A percentile compares a stretch with the other conserved stretches of the same genome.
Conservation (phyloP, 2,888 invertebrate species). For the Eupithecia dodoneata region DNA sequence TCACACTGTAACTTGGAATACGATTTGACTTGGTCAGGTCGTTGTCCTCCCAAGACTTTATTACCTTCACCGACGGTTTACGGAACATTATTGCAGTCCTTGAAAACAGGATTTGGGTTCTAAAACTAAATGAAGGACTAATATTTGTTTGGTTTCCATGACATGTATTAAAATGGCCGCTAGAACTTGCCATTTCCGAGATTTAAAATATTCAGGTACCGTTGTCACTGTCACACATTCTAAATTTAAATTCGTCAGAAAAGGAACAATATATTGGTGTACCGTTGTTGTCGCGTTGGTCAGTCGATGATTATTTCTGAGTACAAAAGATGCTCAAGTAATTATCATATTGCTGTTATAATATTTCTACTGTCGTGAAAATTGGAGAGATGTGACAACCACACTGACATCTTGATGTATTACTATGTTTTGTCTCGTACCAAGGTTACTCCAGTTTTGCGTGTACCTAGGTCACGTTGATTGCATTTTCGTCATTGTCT, state of each 20-base stretch:
- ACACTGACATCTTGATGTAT: slow-evolving; percentile 18
- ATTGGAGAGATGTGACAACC: slow-evolving; percentile 18
- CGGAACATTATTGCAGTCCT: slow-evolving; percentile 75
- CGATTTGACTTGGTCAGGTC: slow-evolving; percentile 78
- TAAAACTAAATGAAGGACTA: slow-evolving; percentile 43
- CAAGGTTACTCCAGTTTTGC: slow-evolving; percentile 26
- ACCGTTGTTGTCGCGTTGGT: slow-evolving; percentile 38
- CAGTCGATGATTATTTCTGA: slow-evolving; percentile 34
- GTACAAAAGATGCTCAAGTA: slow-evolving; percentile 25
- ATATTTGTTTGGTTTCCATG: slow-evolving; percentile 18
- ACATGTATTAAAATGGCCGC: neutral
- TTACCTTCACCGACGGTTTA: slow-evolving; percentile 77
- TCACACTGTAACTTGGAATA: slow-evolving; percentile 72
- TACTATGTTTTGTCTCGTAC: slow-evolving; percentile 12
- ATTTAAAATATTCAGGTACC: slow-evolving; percentile 38
- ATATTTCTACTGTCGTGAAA: slow-evolving; percentile 11
- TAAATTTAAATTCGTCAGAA: slow-evolving; percentile 42
- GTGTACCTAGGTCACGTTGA: slow-evolving; percentile 24
- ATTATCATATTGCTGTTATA: slow-evolving; percentile 20
- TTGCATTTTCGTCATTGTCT: slow-evolving; percentile 16
- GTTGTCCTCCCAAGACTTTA: slow-evolving; percentile 76
- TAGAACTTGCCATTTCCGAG: slow-evolving; percentile 21
- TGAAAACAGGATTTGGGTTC: slow-evolving; percentile 72
- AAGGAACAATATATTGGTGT: slow-evolving; percentile 41
- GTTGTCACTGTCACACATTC: slow-evolving; percentile 45